phyloP scores from a whole-genome alignment of 2,797 vertebrate genomes.

The Crocidura indochinensis region DNA sequence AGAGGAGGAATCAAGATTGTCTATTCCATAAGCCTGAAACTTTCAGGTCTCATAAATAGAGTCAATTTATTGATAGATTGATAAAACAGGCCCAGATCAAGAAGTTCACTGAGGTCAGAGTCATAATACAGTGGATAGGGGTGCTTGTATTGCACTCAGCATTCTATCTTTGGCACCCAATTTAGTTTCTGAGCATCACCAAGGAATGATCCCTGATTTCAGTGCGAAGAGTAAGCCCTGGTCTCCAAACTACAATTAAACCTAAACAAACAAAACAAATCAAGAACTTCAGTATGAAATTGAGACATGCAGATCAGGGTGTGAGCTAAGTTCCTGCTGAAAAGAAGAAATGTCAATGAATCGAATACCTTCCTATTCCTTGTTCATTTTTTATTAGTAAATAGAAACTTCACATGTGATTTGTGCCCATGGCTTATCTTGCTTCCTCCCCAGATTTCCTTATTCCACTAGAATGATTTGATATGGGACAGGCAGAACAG shows the following conservation, averaged over 20 bases:
- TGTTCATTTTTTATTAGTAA: slow-evolving; percentile 58
- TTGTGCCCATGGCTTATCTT: background rate
- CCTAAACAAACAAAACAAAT: background rate
- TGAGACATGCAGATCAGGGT: background rate
- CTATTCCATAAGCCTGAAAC: background rate
- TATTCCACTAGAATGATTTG: background rate
- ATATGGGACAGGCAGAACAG: background rate
- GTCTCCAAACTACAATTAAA: no score
- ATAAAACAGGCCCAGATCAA: background rate
- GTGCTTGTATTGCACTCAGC: no score
- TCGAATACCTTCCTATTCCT: background rate
- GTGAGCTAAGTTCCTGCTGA: background rate
- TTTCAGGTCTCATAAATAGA: background rate
- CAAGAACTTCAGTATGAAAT: slow-evolving; percentile 29
- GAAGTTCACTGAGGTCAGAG: background rate
- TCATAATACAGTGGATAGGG: background rate
- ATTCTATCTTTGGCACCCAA: no score
- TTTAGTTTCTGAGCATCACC: no score
- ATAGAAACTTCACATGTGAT: background rate
- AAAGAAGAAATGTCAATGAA: background rate
- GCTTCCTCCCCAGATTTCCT: background rate
- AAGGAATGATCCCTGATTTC: no score
- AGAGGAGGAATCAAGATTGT: background rate
- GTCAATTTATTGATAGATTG: background rate
- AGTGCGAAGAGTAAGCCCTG: no score